Base-by-base conservation (phyloP, 1,140 invertebrate genomes). In the Drosophila tani region DNA sequence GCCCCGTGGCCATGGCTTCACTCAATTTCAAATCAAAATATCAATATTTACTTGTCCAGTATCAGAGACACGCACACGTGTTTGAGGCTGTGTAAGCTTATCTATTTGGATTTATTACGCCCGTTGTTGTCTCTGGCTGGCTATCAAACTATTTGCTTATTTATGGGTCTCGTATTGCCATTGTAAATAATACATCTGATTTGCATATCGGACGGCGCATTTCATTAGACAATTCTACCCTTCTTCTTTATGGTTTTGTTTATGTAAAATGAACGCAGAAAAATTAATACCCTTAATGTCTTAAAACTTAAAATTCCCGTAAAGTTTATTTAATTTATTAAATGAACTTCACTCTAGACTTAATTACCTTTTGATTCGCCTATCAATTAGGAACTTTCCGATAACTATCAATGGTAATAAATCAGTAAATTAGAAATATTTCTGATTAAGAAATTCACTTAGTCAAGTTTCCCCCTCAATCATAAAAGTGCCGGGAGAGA, bases 131-230 rank as follows among this genome's bases (percentile, higher is more conserved):
- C 77, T 43, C 51, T 77, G 41, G 57, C 29, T 50, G 59, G 69
- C 63, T 66, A 88, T 84, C 77, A 81, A 88, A 84, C 81, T 84
- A 84, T 87, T 81, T 88, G 78, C 55, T 68, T 79, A 75, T 75
- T 75, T 86, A 85, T 81, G 65, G 58, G 51, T 57, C 19, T 65
- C 43, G 47, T 17, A 65, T 19, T 43, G 70, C 51, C 63, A 66
- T 40, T 69, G 76, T 69, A 75, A 65, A 75, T 74, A 65, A 63
- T 68, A 69, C 45, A 45, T 43, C 53, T 78, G 27, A 78, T 58
- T 60, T 71, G 46, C 50, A 76, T 65, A 62, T 35, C 15, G 19
- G 62, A 35, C 62, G 41, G 49, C 40, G 60, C 45, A 46, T 67
- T 62, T 74, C 76, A 80, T 79, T 67, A 51, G 56, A 40, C 41